Evolutionary conservation across 2,888 invertebrate genomes (phyloP), one percentile per base, ranked within the genome.

Genomic region (Catocala sponsa): DNA sequence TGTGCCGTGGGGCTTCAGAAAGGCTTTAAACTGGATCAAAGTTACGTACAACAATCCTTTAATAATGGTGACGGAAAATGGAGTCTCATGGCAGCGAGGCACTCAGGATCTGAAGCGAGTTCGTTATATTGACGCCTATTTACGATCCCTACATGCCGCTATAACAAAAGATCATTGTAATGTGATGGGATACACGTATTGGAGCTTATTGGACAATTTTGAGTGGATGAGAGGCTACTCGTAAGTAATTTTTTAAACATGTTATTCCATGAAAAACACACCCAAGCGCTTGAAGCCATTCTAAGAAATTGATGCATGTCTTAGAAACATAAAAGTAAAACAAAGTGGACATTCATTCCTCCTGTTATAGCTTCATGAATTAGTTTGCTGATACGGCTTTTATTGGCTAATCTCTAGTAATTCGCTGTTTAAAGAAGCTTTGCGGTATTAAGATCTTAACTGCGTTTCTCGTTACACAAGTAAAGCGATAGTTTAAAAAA

Each of bases 201-300:
- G 98, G 97, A 97, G 97, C 69, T 87, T 98, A 12, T 95, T 98
- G 88, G 98, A 98, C 80, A 97, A 97, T 81, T 97, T 96, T 86
- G 98, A 98, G 85, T 98, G 98, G 98, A 93, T 94, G 63, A 92
- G 95, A 48, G 98, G 98, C 33, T 98, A 95, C 82, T 95, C 96
- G 95, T 96, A 68, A 91, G 93, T 90, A 43, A 6, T 44, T 32
- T 60, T 25, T 46, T 51, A 5, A 33, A 9, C 15, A 15, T 25
- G 25, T 25, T n/a, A 11, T 43, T 43, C 43, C n/a, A 5, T 5
- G n/a, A 0, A 11, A 10, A n/a, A 12, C n/a, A 9, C 1, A 43
- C 4, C 1, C 12, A 25, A 25, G 25, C 25, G 2, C 25, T 25
- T 25, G 25, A 25, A 25, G 25, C 4, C 25, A 25, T 25, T 25